A percentile compares a stretch with the other conserved stretches of the same genome.
phyloP scores from a whole-genome alignment of 2,797 vertebrate genomes.

The Diplodus puntazzo region DNA sequence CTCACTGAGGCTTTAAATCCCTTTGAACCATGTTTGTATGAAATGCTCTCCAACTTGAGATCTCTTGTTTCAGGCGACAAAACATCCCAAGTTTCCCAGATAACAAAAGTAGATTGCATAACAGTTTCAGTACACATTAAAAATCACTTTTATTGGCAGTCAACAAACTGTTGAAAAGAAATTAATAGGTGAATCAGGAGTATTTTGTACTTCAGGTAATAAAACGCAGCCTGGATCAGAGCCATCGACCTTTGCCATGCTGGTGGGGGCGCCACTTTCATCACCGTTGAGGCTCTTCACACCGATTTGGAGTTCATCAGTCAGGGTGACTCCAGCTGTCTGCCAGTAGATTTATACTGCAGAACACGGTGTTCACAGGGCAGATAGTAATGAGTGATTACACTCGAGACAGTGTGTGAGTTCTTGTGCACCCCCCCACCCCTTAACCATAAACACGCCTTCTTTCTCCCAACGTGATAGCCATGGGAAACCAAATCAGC shows the following conservation, averaged over 20 bases:
- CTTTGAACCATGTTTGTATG: slow-evolving; percentile 11
- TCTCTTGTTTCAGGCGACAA: neutral
- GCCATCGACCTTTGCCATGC: slow-evolving; percentile 36
- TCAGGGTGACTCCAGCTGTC: slow-evolving; percentile 78
- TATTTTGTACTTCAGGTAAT: slow-evolving; percentile 40
- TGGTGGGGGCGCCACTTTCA: slow-evolving; percentile 57
- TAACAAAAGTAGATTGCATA: too few species aligned
- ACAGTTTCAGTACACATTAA: too few species aligned
- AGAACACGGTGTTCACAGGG: slow-evolving; percentile 62
- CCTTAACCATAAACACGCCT: slow-evolving; percentile 62
- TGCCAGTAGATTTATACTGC: slow-evolving; percentile 74
- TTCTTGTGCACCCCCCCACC: slow-evolving; percentile 28
- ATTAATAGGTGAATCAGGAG: neutral
- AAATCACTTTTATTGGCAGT: neutral
- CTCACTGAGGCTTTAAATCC: slow-evolving; percentile 8
- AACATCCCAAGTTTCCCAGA: neutral
- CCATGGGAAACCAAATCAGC: slow-evolving; percentile 80
- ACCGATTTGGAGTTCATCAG: slow-evolving; percentile 71
- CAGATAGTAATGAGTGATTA: slow-evolving; percentile 80
- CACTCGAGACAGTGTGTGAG: slow-evolving; percentile 35
- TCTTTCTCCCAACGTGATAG: slow-evolving; percentile 50
- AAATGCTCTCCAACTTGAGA: slow-evolving; percentile 12
- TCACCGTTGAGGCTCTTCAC: slow-evolving; percentile 58
- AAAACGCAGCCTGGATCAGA: slow-evolving; percentile 45
- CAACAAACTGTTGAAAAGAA: neutral